Evolutionary conservation across 2,797 vertebrate species (phyloP), one percentile per base, ranked within the genome.

Genomic region (Diceros bicornis): DNA sequence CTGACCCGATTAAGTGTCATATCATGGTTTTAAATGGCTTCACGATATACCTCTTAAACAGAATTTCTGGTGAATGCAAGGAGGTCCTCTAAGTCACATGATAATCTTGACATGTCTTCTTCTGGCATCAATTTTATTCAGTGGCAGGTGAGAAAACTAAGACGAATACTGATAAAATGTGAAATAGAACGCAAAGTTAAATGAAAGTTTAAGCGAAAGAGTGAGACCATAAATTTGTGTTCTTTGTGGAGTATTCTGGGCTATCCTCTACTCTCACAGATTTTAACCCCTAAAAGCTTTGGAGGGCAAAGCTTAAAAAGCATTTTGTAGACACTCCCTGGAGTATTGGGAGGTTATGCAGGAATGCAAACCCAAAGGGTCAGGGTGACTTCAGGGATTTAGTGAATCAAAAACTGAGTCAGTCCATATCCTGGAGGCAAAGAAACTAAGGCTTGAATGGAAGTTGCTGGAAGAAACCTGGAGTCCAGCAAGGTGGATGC

Each of bases 241-340:
- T 57, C 14, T 57, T 52, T 9, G 21, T 55, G 50, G 6, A 7
- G 6, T 68, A 14, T 81, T 68, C 64, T 74, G 50, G 66, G 29
- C 6, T 79, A 21, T 69, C 69, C 14, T 93, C 50, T 37, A 52
- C 34, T 91, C 29, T 81, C 16, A 47, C 29, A 55, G 18, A 41
- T 18, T 86, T 61, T 93, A 69, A 57, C 20, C 61, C 13, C 27
- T 84, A 55, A 78, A 92, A 92, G 27, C 62, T 68, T 93, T 86
- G 50, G 18, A 74, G 41, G 34, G 41, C 32, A 69, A 78, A 50
- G 68, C n/a, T 74, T 90, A 57, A 62, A 61, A 69, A 2, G 25
- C 32, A 32, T 82, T 83, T 87, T 82, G 55, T 64, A 77, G 72
- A 66, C 18, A 66, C 69, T 50, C 27, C 18, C 37, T 55, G 44